Evolutionary conservation across 53 echinoderm and acorn worm genomes (phyloP).

Genomic region (Astropecten irregularis): DNA sequence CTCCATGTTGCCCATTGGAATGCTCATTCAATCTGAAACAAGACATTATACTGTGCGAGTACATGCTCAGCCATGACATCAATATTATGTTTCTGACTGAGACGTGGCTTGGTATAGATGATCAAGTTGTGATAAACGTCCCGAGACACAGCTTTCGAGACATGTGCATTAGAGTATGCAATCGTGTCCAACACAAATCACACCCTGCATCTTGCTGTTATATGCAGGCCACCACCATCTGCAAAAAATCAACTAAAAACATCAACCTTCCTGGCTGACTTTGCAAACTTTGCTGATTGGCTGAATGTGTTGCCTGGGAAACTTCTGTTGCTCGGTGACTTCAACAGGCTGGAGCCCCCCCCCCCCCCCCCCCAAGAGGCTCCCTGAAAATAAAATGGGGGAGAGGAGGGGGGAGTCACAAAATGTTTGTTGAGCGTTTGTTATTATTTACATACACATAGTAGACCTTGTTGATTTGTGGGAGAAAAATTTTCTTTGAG

Average conservation of each 20-base stretch:
- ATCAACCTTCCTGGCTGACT: background rate
- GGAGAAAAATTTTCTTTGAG: too few species aligned
- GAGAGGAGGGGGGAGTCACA: too few species aligned
- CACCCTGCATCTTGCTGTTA: background rate
- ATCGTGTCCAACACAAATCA: background rate
- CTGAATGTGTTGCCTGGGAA: too few species aligned
- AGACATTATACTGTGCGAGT: constrained; percentile 1
- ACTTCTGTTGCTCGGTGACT: too few species aligned
- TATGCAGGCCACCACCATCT: background rate
- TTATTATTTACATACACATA: too few species aligned
- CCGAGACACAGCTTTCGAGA: too few species aligned
- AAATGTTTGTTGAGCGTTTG: too few species aligned
- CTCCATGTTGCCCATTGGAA: constrained; percentile 15
- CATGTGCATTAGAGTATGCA: background rate
- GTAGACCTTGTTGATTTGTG: too few species aligned
- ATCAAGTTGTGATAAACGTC: constrained; percentile 36
- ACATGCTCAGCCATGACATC: constrained; percentile 8
- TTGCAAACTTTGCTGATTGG: too few species aligned
- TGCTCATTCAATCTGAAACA: constrained; percentile 21
- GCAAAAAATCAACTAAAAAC: background rate
- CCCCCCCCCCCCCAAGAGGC: too few species aligned
- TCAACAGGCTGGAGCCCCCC: too few species aligned
- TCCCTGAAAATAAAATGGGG: too few species aligned
- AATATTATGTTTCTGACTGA: constrained; percentile 42
- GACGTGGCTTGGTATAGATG: constrained; percentile 10